Percentiles rank a stretch among this genome's conserved stretches.
These are phyloP conservation scores for Drosophila arawakana DNA, from an alignment of 1,140 invertebrate species.

Conservation along the genomic window DNA sequence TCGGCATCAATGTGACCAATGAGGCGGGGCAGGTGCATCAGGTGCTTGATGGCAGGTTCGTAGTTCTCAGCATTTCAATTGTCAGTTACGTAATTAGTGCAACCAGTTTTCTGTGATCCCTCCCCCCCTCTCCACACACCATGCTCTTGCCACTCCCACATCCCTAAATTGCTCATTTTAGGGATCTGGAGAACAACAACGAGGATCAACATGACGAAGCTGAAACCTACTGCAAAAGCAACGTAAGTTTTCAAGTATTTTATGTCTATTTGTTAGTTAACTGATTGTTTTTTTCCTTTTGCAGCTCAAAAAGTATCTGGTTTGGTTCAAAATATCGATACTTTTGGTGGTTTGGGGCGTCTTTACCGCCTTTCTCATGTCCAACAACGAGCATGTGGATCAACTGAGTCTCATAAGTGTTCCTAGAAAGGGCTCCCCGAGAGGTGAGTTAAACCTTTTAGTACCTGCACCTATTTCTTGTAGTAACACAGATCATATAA, in stretches of 20 bases:
- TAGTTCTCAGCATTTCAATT: constrained; percentile 68
- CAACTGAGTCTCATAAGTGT: constrained; percentile 87
- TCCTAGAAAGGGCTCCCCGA: constrained; percentile 77
- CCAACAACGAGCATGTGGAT: constrained; percentile 88
- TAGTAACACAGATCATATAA: no score
- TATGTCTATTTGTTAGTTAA: not conserved
- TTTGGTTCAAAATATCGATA: constrained; percentile 84
- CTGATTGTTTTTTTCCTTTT: not conserved
- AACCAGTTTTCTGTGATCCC: constrained; percentile 80
- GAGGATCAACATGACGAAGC: constrained; percentile 78
- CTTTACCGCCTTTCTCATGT: constrained; percentile 88
- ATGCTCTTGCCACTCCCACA: not conserved
- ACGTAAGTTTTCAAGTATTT: constrained; percentile 33
- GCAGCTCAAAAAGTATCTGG: constrained; percentile 73
- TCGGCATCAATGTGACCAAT: constrained; percentile 83
- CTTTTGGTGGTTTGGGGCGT: constrained; percentile 86
- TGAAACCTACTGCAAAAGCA: constrained; percentile 62
- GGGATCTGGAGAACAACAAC: constrained; percentile 82
- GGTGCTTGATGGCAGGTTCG: constrained; percentile 79
- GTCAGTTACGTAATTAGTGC: constrained; percentile 81
- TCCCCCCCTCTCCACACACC: constrained; percentile 6
- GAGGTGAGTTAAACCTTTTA: constrained; percentile 44
- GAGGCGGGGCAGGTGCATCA: constrained; percentile 76
- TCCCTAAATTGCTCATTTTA: constrained; percentile 25
- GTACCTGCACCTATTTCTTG: no score